Evolutionary conservation across 2,888 invertebrate species (phyloP), one percentile per base, ranked within the genome.

Genomic region (Hemithea aestivaria): DNA sequence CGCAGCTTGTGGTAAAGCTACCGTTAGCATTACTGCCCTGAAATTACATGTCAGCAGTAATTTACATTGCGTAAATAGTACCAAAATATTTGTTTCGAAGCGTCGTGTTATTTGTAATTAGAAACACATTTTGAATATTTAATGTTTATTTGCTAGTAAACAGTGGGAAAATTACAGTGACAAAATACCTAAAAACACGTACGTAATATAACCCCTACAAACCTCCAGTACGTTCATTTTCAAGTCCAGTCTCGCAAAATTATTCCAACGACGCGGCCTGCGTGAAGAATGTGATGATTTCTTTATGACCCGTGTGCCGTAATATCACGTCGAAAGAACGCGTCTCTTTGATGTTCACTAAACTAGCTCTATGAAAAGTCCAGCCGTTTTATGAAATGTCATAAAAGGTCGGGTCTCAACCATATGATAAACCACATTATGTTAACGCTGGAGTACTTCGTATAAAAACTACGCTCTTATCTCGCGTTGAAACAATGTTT

Each of bases 201-300:
- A 16, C 16, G 5, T 16, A 16, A 16, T 16, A 5, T 16, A 16
- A 16, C n/a, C n/a, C n/a, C n/a, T n/a, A n/a, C n/a, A n/a, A n/a
- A n/a, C n/a, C n/a, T n/a, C n/a, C n/a, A 16, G 5, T 16, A 40
- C 31, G 35, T 40, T 34, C 24, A 23, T 45, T 46, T 46, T 34
- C 45, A 37, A 40, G 36, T 40, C 30, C 25, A 20, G 27, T 28
- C 42, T 36, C 31, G 42, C 37, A 36, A 32, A 32, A 10, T 26
- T 45, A 45, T 39, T 26, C 20, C 32, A n/a, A n/a, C n/a, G n/a
- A n/a, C 28, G 10, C 16, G 43, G 37, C 45, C 37, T 30, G 40
- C 40, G 35, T 48, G 45, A 48, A 47, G 37, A 47, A 45, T 45
- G 45, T 47, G 42, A 44, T 37, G 46, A 42, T 42, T 42, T 43